These are phyloP conservation scores for Perognathus longimembris DNA, from an alignment of 2,113 vertebrate species.

Conservation along the genomic window DNA sequence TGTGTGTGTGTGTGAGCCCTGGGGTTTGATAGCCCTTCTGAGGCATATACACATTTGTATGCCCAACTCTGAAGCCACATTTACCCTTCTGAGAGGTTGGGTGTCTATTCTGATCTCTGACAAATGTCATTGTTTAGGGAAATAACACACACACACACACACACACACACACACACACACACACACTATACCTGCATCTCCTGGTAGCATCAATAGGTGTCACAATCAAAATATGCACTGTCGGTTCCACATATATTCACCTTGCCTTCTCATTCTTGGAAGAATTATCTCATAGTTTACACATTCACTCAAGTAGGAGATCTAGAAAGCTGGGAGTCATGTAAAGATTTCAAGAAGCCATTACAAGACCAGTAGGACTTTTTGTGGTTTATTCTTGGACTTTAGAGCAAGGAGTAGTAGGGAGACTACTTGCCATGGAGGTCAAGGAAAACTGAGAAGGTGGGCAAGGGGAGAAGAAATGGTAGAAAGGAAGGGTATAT, in stretches of 20 bases:
- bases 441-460: neutral
- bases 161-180: too few species aligned
- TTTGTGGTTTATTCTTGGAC: neutral
- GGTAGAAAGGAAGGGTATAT: neutral
- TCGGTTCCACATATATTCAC: slow-evolving; percentile 36
- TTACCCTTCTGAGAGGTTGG: neutral
- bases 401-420: neutral
- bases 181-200: neutral
- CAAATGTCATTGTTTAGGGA: slow-evolving; percentile 41
- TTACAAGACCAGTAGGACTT: neutral
- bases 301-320: neutral
- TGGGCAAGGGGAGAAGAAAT: neutral
- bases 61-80: slow-evolving; percentile 3
- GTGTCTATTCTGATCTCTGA: slow-evolving; percentile 40
- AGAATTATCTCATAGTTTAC: slow-evolving; percentile 38
- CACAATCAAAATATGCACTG: neutral
- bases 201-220: slow-evolving; percentile 18
- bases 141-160: neutral
- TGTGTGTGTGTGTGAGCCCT: too few species aligned
- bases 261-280: neutral
- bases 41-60: neutral
- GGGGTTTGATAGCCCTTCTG: neutral
- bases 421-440: neutral
- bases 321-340: slow-evolving; percentile 11
- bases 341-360: neutral